These are phyloP conservation scores for Paraescarpia echinospica DNA, from an alignment of 1,140 invertebrate genomes.

Conservation along the genomic window DNA sequence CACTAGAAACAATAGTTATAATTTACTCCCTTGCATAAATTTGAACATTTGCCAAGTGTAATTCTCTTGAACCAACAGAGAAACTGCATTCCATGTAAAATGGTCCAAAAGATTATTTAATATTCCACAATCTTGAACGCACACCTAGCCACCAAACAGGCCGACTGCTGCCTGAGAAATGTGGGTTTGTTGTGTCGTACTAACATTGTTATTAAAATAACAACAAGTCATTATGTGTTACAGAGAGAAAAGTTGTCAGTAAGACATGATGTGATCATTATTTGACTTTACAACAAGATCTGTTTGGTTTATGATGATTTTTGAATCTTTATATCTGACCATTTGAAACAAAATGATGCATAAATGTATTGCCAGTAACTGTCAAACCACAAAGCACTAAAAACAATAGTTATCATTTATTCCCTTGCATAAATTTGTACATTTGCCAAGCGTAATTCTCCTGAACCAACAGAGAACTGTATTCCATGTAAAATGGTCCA, in stretches of 20 bases:
- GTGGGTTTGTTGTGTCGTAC: background rate
- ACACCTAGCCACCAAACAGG: conserved; percentile 1
- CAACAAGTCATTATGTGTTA: too few species aligned
- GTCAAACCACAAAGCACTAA: background rate
- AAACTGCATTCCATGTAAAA: background rate
- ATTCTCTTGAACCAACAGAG: background rate
- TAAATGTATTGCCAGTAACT: background rate
- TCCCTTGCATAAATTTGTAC: too few species aligned
- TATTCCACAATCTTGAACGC: background rate
- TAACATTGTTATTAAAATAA: background rate
- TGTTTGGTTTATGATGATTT: too few species aligned
- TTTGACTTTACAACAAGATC: too few species aligned
- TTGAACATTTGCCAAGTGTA: background rate
- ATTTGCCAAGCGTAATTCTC: too few species aligned
- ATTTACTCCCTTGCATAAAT: too few species aligned
- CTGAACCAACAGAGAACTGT: too few species aligned
- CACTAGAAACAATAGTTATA: too few species aligned
- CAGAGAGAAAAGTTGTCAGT: too few species aligned
- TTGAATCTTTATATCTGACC: background rate
- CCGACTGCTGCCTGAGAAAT: background rate
- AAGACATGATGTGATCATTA: too few species aligned
- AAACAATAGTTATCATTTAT: background rate
- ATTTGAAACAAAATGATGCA: background rate
- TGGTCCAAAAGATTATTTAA: background rate
- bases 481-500: too few species aligned